A percentile compares a stretch with the other conserved stretches of the same genome.
Conservation (phyloP, 2,113 vertebrate genomes). For the Stegastes partitus region DNA sequence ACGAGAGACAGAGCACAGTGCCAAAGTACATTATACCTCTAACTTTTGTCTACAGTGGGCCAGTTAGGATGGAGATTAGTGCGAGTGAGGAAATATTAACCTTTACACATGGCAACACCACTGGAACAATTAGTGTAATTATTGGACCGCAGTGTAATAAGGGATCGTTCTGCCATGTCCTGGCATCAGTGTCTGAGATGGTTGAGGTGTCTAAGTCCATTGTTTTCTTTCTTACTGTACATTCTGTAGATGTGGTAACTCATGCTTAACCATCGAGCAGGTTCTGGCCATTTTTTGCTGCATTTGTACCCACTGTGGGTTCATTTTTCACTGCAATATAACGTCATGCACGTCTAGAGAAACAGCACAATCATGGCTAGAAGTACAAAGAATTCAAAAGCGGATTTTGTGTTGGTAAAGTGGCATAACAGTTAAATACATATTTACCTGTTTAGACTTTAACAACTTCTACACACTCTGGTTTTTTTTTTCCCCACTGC, state of each 20-base stretch:
- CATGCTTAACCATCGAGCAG: neutral
- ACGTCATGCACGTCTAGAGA: no score
- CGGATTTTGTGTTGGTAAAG: no score
- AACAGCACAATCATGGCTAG: no score
- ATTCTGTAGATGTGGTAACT: neutral
- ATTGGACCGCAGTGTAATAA: slow-evolving; percentile 17
- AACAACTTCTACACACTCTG: no score
- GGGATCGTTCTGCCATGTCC: slow-evolving; percentile 5
- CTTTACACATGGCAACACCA: slow-evolving; percentile 31
- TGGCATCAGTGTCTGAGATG: neutral
- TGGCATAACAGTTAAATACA: no score
- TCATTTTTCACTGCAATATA: no score
- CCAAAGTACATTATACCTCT: slow-evolving; percentile 37
- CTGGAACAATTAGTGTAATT: slow-evolving; percentile 35
- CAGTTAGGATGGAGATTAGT: slow-evolving; percentile 24
- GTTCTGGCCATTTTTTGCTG: no score
- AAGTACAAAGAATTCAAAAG: no score
- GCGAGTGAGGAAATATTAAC: slow-evolving; percentile 42
- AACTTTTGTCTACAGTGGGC: slow-evolving; percentile 32
- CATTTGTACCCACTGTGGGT: no score
- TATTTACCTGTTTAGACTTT: no score
- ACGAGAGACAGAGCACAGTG: slow-evolving; percentile 35
- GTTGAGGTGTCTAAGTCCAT: neutral
- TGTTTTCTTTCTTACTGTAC: neutral
- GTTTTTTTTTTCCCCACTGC: no score